Evolutionary conservation across 2,888 invertebrate genomes (phyloP).

Genomic region (Rapana venosa): DNA sequence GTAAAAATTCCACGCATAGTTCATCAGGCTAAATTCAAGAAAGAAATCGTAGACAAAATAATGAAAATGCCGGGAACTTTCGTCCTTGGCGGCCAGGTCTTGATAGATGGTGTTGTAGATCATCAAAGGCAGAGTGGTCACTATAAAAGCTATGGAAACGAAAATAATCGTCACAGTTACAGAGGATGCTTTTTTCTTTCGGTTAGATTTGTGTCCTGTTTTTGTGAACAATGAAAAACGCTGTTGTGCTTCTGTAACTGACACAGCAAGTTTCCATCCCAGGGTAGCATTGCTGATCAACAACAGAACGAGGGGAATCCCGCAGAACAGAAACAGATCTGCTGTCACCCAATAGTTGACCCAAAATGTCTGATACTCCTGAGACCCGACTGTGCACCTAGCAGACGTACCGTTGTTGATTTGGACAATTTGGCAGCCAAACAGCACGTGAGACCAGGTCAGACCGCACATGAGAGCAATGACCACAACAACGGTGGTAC

Average conservation of each 20-base stretch:
- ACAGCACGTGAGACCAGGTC: constrained; percentile 58
- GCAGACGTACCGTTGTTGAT: constrained; percentile 38
- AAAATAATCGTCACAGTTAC: not conserved
- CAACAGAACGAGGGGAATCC: constrained; percentile 62
- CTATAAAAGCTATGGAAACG: not conserved
- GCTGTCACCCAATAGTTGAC: constrained; percentile 62
- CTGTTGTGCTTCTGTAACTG: constrained; percentile 17
- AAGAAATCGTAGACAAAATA: constrained; percentile 45
- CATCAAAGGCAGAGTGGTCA: not conserved
- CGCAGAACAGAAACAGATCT: constrained; percentile 61
- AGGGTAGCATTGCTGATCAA: constrained; percentile 64
- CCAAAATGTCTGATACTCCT: constrained; percentile 54
- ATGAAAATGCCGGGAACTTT: too few species aligned
- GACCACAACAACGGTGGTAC: constrained; percentile 45
- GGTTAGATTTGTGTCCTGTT: not conserved
- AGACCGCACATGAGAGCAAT: constrained; percentile 48
- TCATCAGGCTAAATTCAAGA: constrained; percentile 42
- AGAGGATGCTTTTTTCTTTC: constrained; percentile 38
- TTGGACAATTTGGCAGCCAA: constrained; percentile 50
- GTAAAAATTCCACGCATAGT: constrained; percentile 52
- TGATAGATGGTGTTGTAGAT: not conserved
- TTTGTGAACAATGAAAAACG: not conserved
- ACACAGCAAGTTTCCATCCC: constrained; percentile 57
- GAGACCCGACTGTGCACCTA: not conserved
- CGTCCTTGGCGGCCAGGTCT: not conserved